phyloP scores from a whole-genome alignment of 1,140 invertebrate genomes.

The Heliconius melpomene region DNA sequence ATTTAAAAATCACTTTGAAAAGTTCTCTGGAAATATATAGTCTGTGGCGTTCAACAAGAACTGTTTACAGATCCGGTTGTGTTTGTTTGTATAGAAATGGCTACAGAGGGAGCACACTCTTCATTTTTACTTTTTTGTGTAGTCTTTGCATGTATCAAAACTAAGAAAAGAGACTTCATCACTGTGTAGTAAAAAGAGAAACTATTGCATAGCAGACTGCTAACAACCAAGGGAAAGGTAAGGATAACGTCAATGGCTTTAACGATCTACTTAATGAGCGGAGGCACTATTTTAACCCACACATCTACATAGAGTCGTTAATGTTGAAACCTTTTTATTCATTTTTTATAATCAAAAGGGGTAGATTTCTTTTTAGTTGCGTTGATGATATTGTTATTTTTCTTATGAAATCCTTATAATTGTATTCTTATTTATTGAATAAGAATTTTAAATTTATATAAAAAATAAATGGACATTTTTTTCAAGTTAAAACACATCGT shows the following conservation, averaged over 20 bases:
- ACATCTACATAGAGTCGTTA: constrained; percentile 43
- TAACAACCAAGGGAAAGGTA: constrained; percentile 45
- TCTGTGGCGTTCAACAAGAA: constrained; percentile 27
- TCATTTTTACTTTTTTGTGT: constrained; percentile 30
- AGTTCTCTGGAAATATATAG: constrained; percentile 33
- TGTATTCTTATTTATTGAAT: not conserved
- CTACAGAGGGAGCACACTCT: constrained; percentile 14
- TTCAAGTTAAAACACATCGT: constrained; percentile 37
- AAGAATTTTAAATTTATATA: not conserved
- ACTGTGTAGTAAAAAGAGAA: constrained; percentile 30
- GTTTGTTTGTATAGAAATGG: constrained; percentile 30
- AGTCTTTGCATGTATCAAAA: constrained; percentile 29
- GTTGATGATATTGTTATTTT: constrained; percentile 5
- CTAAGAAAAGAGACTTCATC: constrained; percentile 34
- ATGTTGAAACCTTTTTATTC: constrained; percentile 39
- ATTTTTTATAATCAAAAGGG: constrained; percentile 41
- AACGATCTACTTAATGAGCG: constrained; percentile 50
- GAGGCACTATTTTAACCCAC: constrained; percentile 41
- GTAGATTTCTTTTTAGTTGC: constrained; percentile 19
- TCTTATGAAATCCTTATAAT: not conserved
- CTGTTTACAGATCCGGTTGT: constrained; percentile 13
- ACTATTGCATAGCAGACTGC: constrained; percentile 35
- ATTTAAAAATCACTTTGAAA: constrained; percentile 38
- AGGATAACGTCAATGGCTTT: constrained; percentile 45
- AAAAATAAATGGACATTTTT: constrained; percentile 1